phyloP scores from a whole-genome alignment of 1,140 invertebrate genomes.

The Latrodectus geometricus region DNA sequence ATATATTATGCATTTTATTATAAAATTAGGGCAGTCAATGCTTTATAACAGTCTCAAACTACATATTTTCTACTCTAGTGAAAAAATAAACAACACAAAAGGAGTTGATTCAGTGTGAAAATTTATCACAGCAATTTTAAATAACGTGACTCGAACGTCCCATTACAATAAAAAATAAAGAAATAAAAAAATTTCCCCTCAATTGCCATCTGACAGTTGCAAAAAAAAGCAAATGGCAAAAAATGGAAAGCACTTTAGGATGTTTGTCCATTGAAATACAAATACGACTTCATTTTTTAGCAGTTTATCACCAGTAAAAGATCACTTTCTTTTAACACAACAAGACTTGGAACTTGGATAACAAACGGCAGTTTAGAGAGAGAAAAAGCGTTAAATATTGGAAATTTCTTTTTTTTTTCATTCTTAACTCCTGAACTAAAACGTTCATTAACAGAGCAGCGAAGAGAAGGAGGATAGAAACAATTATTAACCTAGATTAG shows the following conservation, averaged over 20 bases:
- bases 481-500: background rate
- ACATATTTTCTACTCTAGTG: conserved; percentile 27
- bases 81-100: conserved; percentile 2
- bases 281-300: background rate
- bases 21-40: conserved; percentile 46
- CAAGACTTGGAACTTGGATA: background rate
- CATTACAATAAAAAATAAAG: background rate
- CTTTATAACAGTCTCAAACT: conserved; percentile 2
- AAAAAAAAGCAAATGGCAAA: conserved; percentile 12
- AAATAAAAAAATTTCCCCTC: conserved; percentile 9
- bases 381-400: conserved; percentile 26
- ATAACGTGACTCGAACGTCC: conserved; percentile 34
- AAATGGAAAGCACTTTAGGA: conserved; percentile 3
- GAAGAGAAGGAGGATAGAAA: background rate
- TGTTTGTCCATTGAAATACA: background rate
- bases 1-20: conserved; percentile 59
- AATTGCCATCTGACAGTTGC: conserved; percentile 10
- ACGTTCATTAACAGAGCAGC: conserved; percentile 8
- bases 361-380: background rate
- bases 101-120: conserved; percentile 30
- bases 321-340: background rate
- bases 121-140: conserved; percentile 51
- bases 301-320: conserved; percentile 1
- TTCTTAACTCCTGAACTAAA: conserved; percentile 25
- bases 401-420: background rate